Evolutionary conservation across 2,797 vertebrate species (phyloP), one percentile per base, ranked within the genome.

Genomic region (Syndactyla subalaris): DNA sequence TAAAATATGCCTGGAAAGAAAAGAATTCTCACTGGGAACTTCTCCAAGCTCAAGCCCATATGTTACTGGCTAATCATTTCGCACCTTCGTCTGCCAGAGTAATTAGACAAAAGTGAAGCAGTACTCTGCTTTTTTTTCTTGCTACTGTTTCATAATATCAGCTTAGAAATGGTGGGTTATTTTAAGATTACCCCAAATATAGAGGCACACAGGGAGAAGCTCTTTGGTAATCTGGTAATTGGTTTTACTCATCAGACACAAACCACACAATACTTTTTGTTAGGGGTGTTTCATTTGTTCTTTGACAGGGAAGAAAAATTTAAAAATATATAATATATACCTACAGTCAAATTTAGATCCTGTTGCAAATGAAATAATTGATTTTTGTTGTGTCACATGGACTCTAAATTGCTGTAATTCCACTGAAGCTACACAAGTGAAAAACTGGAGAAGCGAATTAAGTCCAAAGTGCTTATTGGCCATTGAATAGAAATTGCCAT

Each of bases 21-120:
- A 92, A 91, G 68, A 85, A 90, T 61, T 90, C 80, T 93, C 32
- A 1, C 55, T 95, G 88, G 93, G 95, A 95, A 93, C 88, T 80
- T 91, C 67, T 95, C 93, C 92, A 96, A 93, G 43, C 81, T 82
- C 80, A 74, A 87, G 77, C 80, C 93, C 96, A 93, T 96, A 97
- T 97, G 96, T 95, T 97, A 85, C 88, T 82, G 91, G 88, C 80
- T 96, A 95, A 96, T 96, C 76, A 93, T 80, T 96, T 97, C 81
- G 83, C 95, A 96, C 95, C 96, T 97, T 97, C 4, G 0, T 93
- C 77, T 93, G 91, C 92, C 93, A 95, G 88, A 79, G 91, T 95
- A 96, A 95, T 96, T 96, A 97, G 88, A 80, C 48, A 94, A 89
- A 96, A 92, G 34, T 65, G 72, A 95, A 91, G 15, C 59, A 78